These are phyloP conservation scores for Harpalus rufipes DNA, from an alignment of 2,888 invertebrate genomes.

Conservation along the genomic window DNA sequence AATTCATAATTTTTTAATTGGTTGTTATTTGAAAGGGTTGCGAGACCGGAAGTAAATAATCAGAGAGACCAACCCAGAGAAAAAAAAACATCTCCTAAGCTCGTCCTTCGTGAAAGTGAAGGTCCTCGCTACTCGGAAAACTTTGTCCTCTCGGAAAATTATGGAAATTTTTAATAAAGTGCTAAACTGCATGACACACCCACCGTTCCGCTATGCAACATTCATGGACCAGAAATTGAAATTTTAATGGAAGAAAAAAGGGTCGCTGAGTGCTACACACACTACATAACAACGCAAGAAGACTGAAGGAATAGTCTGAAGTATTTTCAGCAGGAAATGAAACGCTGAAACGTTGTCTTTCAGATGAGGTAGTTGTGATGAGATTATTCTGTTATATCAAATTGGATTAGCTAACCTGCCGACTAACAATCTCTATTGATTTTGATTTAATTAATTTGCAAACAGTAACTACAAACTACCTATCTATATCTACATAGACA, in stretches of 20 bases:
- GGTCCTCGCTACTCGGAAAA: neutral
- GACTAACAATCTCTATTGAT: conserved; percentile 2
- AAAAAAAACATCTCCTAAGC: neutral
- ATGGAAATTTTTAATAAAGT: conserved; percentile 67
- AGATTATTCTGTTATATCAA: neutral
- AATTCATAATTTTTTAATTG: neutral
- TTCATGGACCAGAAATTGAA: conserved; percentile 66
- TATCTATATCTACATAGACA: neutral
- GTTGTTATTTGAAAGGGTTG: neutral
- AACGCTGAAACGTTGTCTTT: neutral
- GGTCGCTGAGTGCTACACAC: neutral
- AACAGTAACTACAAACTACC: neutral
- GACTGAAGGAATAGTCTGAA: too few relatives aligned
- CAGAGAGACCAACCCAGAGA: neutral
- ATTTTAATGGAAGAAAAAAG: conserved; percentile 65
- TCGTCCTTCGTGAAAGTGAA: neutral
- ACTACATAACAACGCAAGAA: neutral
- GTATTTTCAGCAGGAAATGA: neutral
- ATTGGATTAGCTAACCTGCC: neutral
- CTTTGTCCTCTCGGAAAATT: conserved; percentile 37
- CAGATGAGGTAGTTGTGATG: neutral
- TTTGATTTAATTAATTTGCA: neutral
- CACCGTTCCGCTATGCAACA: conserved; percentile 63
- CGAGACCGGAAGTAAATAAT: neutral
- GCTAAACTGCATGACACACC: conserved; percentile 64